A percentile compares a stretch with the other conserved stretches of the same genome.
These are phyloP conservation scores for Drosophila pseudoobscura DNA, from an alignment of 1,140 invertebrate species.

Conservation along the genomic window DNA sequence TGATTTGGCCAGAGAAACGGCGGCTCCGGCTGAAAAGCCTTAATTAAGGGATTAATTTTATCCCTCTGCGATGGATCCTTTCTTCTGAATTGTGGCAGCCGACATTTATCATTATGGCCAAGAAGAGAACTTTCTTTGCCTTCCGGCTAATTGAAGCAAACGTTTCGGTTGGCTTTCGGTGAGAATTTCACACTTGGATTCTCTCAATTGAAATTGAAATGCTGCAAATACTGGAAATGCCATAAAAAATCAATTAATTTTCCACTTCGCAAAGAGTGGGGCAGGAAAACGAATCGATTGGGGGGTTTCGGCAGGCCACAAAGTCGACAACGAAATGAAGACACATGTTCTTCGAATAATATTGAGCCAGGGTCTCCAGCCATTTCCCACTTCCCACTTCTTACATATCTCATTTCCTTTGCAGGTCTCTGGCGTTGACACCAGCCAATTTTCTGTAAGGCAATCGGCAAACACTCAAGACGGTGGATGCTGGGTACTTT, in stretches of 20 bases:
- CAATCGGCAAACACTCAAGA: conserved; percentile 41
- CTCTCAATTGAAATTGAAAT: conserved; percentile 66
- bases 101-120: conserved; percentile 48
- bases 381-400: neutral
- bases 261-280: conserved; percentile 46
- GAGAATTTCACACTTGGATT: conserved; percentile 52
- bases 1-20: conserved; percentile 32
- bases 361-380: conserved; percentile 30
- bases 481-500: neutral
- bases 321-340: conserved; percentile 71
- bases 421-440: conserved; percentile 38
- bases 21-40: conserved; percentile 35
- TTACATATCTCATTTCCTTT: conserved; percentile 8
- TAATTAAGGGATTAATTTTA: conserved; percentile 51
- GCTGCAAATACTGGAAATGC: conserved; percentile 22
- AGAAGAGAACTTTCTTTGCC: conserved; percentile 1
- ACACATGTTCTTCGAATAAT: conserved; percentile 69
- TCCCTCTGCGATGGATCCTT: neutral
- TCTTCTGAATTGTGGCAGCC: conserved; percentile 28
- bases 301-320: conserved; percentile 39
- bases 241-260: conserved; percentile 79
- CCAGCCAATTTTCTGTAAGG: conserved; percentile 34
- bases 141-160: neutral
- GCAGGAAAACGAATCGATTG: conserved; percentile 52
- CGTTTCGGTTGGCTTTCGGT: conserved; percentile 25